Base-by-base conservation (phyloP, 2,888 invertebrate species). In the Matsumyia berberina region DNA sequence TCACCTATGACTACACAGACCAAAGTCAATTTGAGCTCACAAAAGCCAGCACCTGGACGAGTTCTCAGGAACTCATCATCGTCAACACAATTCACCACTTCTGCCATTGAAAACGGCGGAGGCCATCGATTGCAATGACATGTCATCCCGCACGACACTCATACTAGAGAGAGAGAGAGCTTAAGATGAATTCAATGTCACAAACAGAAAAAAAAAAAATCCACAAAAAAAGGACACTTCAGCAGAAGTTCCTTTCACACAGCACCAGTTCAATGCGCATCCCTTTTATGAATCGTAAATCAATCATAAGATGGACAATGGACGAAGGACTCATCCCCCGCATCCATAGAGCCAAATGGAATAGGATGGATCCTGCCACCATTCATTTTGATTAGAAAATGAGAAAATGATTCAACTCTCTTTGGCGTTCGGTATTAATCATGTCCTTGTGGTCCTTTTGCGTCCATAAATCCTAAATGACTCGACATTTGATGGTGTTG, bases 311-410 rank as follows among this genome's bases (percentile, higher is more conserved):
- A 74, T 29, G 66, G 58, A 85, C 80, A 85, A 85, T 80, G 12
- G 53, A 64, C 58, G 42, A 15, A 1, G 24, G 24, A 35, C 46
- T 64, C 64, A 39, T 57, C 33, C 11, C 9, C 24, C 33, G 24
- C 15, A 6, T 11, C 1, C 57, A 51, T 39, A n/a, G 33, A 51
- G 42, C 33, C n/a, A 8, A 60, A 58, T 69, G 51, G 42, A 72
- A 55, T 24, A 72, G 67, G 53, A 67, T 9, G 58, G 49, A 49
- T 79, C 67, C 73, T 77, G 82, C 74, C 60, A 66, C 58, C 64
- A 85, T 85, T 74, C 64, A 53, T 70, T 85, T 74, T 79, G 74
- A 85, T 79, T 85, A 85, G 85, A 80, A 85, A 79, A 79, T 74
- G 82, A 66, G 70, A 78, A 78, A 73, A 67, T 62, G 82, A 82